Evolutionary conservation across 1,140 invertebrate genomes (phyloP).

Genomic region (Diachasmimorpha longicaudata): DNA sequence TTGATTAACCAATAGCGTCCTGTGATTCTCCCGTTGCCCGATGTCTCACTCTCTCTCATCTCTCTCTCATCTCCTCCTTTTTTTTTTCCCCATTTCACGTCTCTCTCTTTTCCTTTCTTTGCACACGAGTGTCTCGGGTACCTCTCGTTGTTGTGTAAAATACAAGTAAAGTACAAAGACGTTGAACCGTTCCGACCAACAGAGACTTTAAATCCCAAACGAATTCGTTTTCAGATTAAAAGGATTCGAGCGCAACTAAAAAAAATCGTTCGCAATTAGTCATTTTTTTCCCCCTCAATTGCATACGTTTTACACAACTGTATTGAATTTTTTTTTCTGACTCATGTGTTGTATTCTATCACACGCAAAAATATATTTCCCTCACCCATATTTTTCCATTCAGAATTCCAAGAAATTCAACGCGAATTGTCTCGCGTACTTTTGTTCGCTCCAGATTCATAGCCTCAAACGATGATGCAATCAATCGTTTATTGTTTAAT

Average conservation of each 20-base stretch:
- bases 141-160: background rate
- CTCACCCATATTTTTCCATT: background rate
- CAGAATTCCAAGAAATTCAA: background rate
- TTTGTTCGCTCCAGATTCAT: background rate
- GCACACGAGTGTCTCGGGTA: background rate
- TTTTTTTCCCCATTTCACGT: background rate
- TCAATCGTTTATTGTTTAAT: conserved; percentile 3
- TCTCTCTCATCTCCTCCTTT: background rate
- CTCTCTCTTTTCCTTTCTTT: conserved; percentile 8
- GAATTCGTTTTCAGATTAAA: too few species aligned
- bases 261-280: background rate
- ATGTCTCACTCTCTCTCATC: background rate
- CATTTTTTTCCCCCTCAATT: background rate
- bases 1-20: conserved; percentile 65
- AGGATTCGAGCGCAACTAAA: background rate
- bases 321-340: background rate
- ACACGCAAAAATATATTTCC: background rate
- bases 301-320: background rate
- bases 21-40: conserved; percentile 49
- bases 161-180: conserved; percentile 1
- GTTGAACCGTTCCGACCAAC: background rate
- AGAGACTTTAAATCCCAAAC: too few species aligned
- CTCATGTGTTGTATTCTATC: background rate
- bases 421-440: background rate
- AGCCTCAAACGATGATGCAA: background rate